Evolutionary conservation across 1,140 invertebrate genomes (phyloP), one percentile per base, ranked within the genome.

Genomic region (Atopsyche davidsoni): DNA sequence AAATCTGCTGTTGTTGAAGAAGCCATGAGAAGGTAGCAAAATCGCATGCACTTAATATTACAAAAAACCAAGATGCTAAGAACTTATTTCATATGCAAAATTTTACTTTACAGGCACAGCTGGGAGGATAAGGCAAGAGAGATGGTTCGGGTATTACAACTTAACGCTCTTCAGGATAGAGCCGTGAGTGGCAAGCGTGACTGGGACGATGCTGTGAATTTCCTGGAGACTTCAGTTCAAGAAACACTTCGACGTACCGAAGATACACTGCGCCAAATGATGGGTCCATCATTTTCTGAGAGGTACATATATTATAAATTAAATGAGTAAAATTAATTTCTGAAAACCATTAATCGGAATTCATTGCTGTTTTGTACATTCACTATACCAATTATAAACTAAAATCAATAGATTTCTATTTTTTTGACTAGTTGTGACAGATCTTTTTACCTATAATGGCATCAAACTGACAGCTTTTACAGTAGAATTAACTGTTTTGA

Each of bases 151-250:
- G 88, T 98, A 1, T 89, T 99, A 45, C 96, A 99, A 72, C 65
- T 96, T 11, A 98, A 97, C 67, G 88, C 90, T 7, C 71, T 98
- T 2, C 94, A 98, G 67, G 96, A 99, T 75, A 78, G 89, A 24
- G 86, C 84, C 44, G 87, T 98, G 19, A 81, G 82, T 39, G 92
- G 97, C 62, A 94, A 96, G 67, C 72, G 80, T 14, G 89, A 96
- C 51, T 99, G 96, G 96, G 94, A 98, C 69, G 73, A 80, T 22
- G 92, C 95, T 18, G 86, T 96, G 1, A 78, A 81, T 55, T 96
- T 98, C 64, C 78, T 98, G 62, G 89, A 96, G 64, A 75, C 75
- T 1, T 87, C 87, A 1, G 75, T 98, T 0, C 83, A 81, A 62
- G 83, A 92, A 21, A 87, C 86, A 60, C 67, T 96, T 0, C 64